Percentiles rank a stretch among this genome's conserved stretches.
Conservation (phyloP, 2,888 invertebrate species). For the Caradrina clavipalpis region DNA sequence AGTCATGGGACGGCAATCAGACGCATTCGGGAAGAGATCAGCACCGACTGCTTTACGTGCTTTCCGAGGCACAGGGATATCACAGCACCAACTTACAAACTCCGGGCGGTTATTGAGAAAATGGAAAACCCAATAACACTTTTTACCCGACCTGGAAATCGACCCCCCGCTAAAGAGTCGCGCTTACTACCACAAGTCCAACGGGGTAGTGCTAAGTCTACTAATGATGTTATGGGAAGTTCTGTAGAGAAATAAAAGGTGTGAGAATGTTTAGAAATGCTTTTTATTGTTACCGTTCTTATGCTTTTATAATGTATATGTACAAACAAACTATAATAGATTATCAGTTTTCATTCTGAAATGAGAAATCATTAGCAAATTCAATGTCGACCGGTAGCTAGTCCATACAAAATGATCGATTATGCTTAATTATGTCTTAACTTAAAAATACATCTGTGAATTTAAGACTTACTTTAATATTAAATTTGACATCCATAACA, state of each 20-base stretch:
- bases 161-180: no score
- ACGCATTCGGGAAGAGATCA: no score
- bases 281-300: slow-evolving; percentile 90
- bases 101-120: no score
- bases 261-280: slow-evolving; percentile 86
- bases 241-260: slow-evolving; percentile 62
- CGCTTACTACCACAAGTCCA: no score
- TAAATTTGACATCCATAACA: slow-evolving; percentile 86
- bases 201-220: no score
- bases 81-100: no score
- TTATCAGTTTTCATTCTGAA: slow-evolving; percentile 87
- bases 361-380: slow-evolving; percentile 87
- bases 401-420: slow-evolving; percentile 83
- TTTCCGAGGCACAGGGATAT: no score
- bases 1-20: no score
- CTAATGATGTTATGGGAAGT: background rate
- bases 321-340: slow-evolving; percentile 90
- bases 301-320: slow-evolving; percentile 89
- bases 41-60: no score
- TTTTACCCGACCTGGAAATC: no score
- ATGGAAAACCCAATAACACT: no score
- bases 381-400: slow-evolving; percentile 78
- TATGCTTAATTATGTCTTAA: slow-evolving; percentile 87
- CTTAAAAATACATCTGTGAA: slow-evolving; percentile 87
- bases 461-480: slow-evolving; percentile 81